Evolutionary conservation across 2,113 vertebrate species (phyloP), one percentile per base, ranked within the genome.

Genomic region (Choloepus hoffmanni): DNA sequence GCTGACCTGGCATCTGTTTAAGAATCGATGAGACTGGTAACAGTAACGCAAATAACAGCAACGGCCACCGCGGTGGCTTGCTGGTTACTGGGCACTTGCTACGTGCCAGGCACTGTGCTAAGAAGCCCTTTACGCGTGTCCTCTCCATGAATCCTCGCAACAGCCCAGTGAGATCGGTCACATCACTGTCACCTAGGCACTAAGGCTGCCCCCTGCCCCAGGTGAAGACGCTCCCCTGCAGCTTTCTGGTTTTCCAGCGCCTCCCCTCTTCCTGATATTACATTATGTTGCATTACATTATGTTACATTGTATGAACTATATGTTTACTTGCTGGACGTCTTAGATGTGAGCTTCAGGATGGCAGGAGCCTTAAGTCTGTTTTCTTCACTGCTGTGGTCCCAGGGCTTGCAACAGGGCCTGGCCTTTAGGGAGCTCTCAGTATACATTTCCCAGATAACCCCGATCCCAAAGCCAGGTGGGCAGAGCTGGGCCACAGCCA

Each of bases 201-300:
- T 0, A 0, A 45, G 88, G 45, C 1, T 1, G 0, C 8, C 48
- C 60, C 19, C 19, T 0, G 3, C 70, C 16, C 23, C 1, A 0
- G 1, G n/a, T n/a, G 12, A 55, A 23, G 48, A 45, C 0, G 68
- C 16, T 10, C 58, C 4, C 2, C 4, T 23, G 24, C 50, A 2
- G 1, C 2, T 21, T 21, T n/a, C 0, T 1, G 9, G 6, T 2
- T 26, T 2, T 26, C 40, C 43, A 88, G 72, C 2, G 4, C 48
- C 48, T 50, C 48, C 50, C 50, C 50, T 53, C 73, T 16, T 23
- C 33, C 85, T 12, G 60, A 23, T 1, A 0, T 3, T 2, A 13
- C 4, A 14, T 28, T 5, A 26, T 19, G 55, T 21, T 58, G 55
- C 5, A 0, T 5, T 1, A 19, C 2, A 36, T 36, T 36, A 36